These are phyloP conservation scores for Daubentonia madagascariensis DNA, from an alignment of 2,113 vertebrate genomes.

Conservation along the genomic window DNA sequence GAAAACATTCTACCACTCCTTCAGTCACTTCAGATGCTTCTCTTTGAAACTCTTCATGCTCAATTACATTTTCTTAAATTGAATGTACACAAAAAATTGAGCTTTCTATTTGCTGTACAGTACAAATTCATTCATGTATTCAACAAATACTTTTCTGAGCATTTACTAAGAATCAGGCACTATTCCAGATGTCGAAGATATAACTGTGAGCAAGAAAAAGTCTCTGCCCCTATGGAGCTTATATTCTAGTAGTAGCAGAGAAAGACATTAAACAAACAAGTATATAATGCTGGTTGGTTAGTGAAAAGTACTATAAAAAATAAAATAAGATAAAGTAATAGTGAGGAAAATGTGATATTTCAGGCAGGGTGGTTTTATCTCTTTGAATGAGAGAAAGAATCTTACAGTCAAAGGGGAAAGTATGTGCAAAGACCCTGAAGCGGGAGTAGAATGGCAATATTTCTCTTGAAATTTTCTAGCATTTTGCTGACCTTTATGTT, in stretches of 20 bases:
- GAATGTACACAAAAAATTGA: background rate
- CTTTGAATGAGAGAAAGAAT: background rate
- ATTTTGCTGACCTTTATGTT: background rate
- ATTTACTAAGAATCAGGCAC: background rate
- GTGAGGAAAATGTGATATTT: background rate
- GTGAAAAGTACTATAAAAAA: background rate
- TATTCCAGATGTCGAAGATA: background rate
- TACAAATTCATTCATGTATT: background rate
- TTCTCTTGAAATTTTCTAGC: background rate
- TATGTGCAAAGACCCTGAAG: background rate
- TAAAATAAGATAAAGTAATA: background rate
- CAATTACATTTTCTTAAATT: background rate
- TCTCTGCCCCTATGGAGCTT: background rate
- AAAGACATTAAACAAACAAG: background rate
- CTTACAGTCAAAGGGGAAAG: background rate
- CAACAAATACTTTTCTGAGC: background rate
- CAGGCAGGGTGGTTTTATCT: background rate
- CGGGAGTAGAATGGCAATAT: background rate
- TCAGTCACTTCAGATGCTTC: background rate
- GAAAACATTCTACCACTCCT: background rate
- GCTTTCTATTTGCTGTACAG: background rate
- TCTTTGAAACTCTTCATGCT: background rate
- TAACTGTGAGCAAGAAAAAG: background rate
- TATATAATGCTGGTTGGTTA: background rate
- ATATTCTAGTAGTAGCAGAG: background rate